Evolutionary conservation across 2,888 invertebrate genomes (phyloP).

Genomic region (Rotaria socialis): DNA sequence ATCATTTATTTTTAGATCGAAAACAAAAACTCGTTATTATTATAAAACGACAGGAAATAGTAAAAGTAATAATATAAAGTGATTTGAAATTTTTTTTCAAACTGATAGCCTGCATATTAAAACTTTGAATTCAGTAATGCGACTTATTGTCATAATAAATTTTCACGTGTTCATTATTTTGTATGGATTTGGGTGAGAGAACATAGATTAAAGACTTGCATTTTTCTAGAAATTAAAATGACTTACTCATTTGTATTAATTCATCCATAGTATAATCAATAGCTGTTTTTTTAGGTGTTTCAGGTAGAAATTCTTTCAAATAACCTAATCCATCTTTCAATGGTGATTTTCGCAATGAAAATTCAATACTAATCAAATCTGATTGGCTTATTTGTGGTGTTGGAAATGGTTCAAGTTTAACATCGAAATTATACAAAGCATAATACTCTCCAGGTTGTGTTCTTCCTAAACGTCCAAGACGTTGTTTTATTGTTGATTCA

Average conservation of each 20-base stretch:
- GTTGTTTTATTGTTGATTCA: constrained; percentile 27
- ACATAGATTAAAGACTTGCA: too few relatives aligned
- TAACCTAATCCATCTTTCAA: not conserved
- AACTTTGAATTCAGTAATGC: too few relatives aligned
- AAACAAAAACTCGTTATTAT: too few relatives aligned
- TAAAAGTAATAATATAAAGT: too few relatives aligned
- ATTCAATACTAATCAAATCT: not conserved
- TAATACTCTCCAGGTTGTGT: constrained; percentile 7
- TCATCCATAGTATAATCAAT: not conserved
- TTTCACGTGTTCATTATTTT: too few relatives aligned
- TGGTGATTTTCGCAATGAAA: not conserved
- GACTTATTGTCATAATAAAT: too few relatives aligned
- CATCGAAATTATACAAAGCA: not conserved
- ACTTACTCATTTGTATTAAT: not conserved
- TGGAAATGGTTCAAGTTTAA: not conserved
- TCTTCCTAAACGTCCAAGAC: not conserved
- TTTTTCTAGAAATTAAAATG: too few relatives aligned
- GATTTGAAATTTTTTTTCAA: too few relatives aligned
- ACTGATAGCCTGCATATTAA: too few relatives aligned
- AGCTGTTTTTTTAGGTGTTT: not conserved
- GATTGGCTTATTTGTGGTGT: constrained; percentile 1
- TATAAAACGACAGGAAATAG: too few relatives aligned
- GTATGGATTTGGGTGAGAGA: too few relatives aligned
- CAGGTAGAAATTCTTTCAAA: not conserved
- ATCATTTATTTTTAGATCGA: too few relatives aligned